phyloP scores from a whole-genome alignment of 1,140 invertebrate genomes.

The Cydia fagiglandana region DNA sequence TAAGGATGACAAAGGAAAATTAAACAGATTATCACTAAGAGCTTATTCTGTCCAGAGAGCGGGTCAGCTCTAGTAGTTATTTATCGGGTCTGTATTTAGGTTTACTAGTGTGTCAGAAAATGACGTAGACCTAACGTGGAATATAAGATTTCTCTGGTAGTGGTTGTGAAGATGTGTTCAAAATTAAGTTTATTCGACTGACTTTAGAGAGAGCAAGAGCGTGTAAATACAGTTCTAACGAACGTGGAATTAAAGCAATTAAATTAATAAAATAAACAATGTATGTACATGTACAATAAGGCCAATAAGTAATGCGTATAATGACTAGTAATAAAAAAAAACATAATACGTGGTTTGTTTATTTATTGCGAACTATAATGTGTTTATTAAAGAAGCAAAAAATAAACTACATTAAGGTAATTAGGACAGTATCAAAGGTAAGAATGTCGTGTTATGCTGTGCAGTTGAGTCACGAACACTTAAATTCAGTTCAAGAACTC shows the following conservation, averaged over 20 bases:
- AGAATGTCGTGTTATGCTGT: conserved; percentile 15
- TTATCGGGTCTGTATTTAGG: not conserved
- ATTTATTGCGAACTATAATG: not conserved
- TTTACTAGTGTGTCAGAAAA: too few relatives aligned
- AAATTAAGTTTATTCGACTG: too few relatives aligned
- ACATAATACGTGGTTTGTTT: too few relatives aligned
- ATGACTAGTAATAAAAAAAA: not conserved
- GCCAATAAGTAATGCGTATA: not conserved
- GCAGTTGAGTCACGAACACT: conserved; percentile 17
- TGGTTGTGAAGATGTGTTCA: too few relatives aligned
- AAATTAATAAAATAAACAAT: too few relatives aligned
- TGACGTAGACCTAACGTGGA: too few relatives aligned
- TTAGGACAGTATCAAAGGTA: not conserved
- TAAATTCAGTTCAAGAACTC: conserved; percentile 28
- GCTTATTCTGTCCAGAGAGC: not conserved
- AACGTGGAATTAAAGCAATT: too few relatives aligned
- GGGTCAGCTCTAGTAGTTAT: not conserved
- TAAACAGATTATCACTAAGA: not conserved
- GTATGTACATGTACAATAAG: too few relatives aligned
- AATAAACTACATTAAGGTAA: not conserved
- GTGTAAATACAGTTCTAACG: too few relatives aligned
- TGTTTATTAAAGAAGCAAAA: not conserved
- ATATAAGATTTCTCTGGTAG: too few relatives aligned
- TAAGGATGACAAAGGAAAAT: not conserved
- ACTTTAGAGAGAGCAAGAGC: too few relatives aligned